Base-by-base conservation (phyloP, 2,113 vertebrate genomes). In the Diphyllodes magnificus region DNA sequence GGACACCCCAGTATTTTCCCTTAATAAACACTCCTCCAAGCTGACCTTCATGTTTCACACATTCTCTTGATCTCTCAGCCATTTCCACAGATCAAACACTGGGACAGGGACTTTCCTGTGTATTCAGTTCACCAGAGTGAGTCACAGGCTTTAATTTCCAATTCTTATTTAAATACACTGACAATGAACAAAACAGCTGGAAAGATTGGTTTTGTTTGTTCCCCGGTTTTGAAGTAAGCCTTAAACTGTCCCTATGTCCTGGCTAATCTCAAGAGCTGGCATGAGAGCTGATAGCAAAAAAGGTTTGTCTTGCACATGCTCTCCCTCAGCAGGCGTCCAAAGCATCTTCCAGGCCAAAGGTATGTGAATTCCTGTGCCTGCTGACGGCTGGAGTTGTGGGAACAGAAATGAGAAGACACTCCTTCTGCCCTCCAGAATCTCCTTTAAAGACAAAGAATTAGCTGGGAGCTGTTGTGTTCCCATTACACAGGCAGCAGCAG, bases 1-100 rank as follows among this genome's bases (percentile, higher is more conserved):
- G 80, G 85, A 73, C 82, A 97, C n/a, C 50, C 31, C 84, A 50
- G 85, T 66, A 87, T 88, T 94, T 53, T 81, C 73, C 90, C 50
- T 94, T 87, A 78, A 88, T 64, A 83, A 92, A 93, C 68, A 85
- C 80, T 81, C 90, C 84, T 93, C 78, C 44, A 54, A 76, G 72
- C 35, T 95, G 95, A 91, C 95, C 96, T 86, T 88, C 90, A 68
- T 18, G 61, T 88, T 91, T 93, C 88, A 81, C 93, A 35, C 40
- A 13, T 54, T 82, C 93, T 97, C 95, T 35, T 97, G 96, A 97
- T 96, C 96, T 95, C 90, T 88, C 96, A 96, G 91, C 82, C 95
- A 94, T 92, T 91, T 77, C 88, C 77, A 95, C 86, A 96, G 75
- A 96, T 96, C 96, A 97, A 96, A 96, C 76, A 31, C 61, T 5